Conservation (phyloP, 2,888 invertebrate genomes). For the Zygaena filipendulae region DNA sequence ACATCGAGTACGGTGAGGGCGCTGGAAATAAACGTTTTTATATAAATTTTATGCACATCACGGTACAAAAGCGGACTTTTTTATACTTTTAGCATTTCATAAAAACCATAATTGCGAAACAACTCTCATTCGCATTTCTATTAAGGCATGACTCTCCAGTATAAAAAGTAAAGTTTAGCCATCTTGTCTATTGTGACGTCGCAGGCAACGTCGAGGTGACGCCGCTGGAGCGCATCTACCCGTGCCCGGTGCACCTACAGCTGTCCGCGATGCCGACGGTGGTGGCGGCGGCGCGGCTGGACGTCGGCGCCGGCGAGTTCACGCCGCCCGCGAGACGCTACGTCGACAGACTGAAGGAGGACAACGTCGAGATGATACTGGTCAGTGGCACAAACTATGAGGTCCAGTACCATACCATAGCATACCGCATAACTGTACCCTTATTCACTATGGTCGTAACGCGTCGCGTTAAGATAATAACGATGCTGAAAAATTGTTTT, state of each 20-base stretch:
- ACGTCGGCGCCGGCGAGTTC: conserved; percentile 14
- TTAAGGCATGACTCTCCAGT: background rate
- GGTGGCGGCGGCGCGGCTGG: conserved; percentile 25
- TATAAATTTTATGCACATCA: too few species aligned
- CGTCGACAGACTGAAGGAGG: conserved; percentile 30
- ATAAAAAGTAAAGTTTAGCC: background rate
- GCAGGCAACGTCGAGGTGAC: conserved; percentile 40
- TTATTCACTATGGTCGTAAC: too few species aligned
- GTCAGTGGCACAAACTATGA: conserved; percentile 23
- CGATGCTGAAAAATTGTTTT: too few species aligned
- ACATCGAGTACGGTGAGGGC: conserved; percentile 49
- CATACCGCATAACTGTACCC: too few species aligned
- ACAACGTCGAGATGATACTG: conserved; percentile 25
- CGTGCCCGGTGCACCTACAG: conserved; percentile 30
- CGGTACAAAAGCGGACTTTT: too few species aligned
- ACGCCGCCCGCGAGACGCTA: conserved; percentile 25
- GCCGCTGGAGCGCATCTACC: conserved; percentile 27
- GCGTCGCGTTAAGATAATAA: background rate
- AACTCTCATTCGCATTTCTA: background rate
- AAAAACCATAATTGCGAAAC: background rate
- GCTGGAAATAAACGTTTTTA: too few species aligned
- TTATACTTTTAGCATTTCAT: too few species aligned
- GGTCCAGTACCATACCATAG: too few species aligned
- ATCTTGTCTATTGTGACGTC: too few species aligned
- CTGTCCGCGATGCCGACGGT: conserved; percentile 20